A percentile compares a stretch with the other conserved stretches of the same genome.
phyloP scores from a whole-genome alignment of 2,113 vertebrate genomes.

The Cololabis saira region DNA sequence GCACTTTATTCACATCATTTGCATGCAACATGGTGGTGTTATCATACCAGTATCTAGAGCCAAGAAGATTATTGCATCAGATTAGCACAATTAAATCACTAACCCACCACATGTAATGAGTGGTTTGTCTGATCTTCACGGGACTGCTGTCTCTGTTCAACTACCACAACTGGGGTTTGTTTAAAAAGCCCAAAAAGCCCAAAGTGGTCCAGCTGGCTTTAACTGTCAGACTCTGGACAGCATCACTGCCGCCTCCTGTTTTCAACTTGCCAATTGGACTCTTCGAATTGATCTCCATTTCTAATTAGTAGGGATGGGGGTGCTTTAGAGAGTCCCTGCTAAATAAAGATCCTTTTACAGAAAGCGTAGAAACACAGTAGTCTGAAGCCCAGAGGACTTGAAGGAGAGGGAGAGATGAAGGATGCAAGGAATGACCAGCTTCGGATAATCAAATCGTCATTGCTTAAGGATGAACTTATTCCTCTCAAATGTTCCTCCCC shows the following conservation, averaged over 20 bases:
- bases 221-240: constrained; percentile 36
- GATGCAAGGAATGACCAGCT: background rate
- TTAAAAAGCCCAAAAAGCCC: constrained; percentile 38
- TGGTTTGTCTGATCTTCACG: constrained; percentile 47
- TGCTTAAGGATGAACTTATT: background rate
- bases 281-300: constrained; percentile 65
- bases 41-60: constrained; percentile 28
- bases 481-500: background rate
- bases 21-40: constrained; percentile 13
- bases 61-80: constrained; percentile 22
- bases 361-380: constrained; percentile 16
- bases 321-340: constrained; percentile 56
- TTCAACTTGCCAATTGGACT: constrained; percentile 45
- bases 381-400: constrained; percentile 13
- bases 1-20: constrained; percentile 1
- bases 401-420: background rate
- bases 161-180: constrained; percentile 56
- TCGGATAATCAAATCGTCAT: background rate
- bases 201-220: constrained; percentile 20
- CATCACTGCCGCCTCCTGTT: constrained; percentile 40
- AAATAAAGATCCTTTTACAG: constrained; percentile 47
- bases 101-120: constrained; percentile 18
- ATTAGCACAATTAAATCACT: background rate
- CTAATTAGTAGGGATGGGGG: constrained; percentile 38
- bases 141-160: constrained; percentile 39